Evolutionary conservation across 2,113 vertebrate species (phyloP).

Genomic region (Menidia beryllina): DNA sequence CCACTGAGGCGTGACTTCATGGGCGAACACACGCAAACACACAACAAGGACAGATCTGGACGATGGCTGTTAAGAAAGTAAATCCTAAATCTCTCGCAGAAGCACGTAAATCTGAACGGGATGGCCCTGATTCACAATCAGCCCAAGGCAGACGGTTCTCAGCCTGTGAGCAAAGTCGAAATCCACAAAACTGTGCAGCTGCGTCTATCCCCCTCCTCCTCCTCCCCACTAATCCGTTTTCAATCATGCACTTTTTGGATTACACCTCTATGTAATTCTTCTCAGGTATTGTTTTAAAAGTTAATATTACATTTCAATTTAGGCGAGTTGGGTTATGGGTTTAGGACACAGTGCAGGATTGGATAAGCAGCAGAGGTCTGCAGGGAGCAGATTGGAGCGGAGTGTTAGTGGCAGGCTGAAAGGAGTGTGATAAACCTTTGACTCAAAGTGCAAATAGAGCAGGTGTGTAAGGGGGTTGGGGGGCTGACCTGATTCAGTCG

Average conservation of each 20-base stretch:
- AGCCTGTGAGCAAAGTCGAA: constrained; percentile 64
- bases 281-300: constrained; percentile 79
- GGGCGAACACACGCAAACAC: constrained; percentile 33
- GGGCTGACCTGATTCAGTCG: constrained; percentile 52
- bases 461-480: constrained; percentile 39
- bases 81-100: constrained; percentile 66
- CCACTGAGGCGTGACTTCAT: constrained; percentile 53
- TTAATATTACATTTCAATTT: constrained; percentile 82
- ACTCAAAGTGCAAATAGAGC: constrained; percentile 55
- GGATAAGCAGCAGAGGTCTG: constrained; percentile 62
- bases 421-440: constrained; percentile 53
- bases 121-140: constrained; percentile 68
- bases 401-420: constrained; percentile 49
- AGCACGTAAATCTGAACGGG: constrained; percentile 67
- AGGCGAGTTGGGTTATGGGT: constrained; percentile 51
- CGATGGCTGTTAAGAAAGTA: constrained; percentile 60
- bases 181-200: constrained; percentile 63
- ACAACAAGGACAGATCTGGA: constrained; percentile 52
- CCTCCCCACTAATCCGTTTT: constrained; percentile 75
- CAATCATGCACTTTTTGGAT: constrained; percentile 83
- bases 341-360: constrained; percentile 64
- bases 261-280: constrained; percentile 76
- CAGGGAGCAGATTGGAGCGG: constrained; percentile 59
- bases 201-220: neutral
- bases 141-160: constrained; percentile 54